A percentile compares a stretch with the other conserved stretches of the same genome.
Conservation (phyloP, 2,888 invertebrate genomes). For the Euzetes globulus region DNA sequence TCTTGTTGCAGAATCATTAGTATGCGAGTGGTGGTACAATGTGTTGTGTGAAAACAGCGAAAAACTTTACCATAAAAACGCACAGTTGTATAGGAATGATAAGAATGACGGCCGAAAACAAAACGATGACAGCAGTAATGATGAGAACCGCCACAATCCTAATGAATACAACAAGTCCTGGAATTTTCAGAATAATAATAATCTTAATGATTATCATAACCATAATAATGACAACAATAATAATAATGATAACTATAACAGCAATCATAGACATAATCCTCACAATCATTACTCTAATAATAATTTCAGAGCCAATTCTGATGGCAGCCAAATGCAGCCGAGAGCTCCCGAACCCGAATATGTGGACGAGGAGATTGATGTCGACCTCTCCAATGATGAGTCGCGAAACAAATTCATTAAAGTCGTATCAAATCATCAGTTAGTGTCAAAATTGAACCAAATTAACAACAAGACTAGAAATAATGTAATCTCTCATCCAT, state of each 20-base stretch:
- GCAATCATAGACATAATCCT: background rate
- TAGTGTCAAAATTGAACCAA: background rate
- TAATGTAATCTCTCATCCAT: background rate
- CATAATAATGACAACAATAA: background rate
- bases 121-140: slow-evolving; percentile 1
- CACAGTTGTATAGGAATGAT: slow-evolving; percentile 9
- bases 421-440: background rate
- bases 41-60: slow-evolving; percentile 26
- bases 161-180: background rate
- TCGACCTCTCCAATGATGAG: slow-evolving; percentile 4
- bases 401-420: background rate
- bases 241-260: background rate
- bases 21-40: slow-evolving; percentile 42
- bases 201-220: background rate
- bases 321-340: background rate
- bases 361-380: slow-evolving; percentile 9
- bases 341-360: background rate
- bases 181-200: background rate
- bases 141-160: background rate
- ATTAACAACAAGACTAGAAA: background rate
- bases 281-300: background rate
- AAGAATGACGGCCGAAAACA: background rate
- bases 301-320: background rate
- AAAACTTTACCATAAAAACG: slow-evolving; percentile 25
- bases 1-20: slow-evolving; percentile 33